A percentile compares a stretch with the other conserved stretches of the same genome.
Evolutionary conservation across 2,797 vertebrate species (phyloP).

Genomic region (Aldrovandia affinis): DNA sequence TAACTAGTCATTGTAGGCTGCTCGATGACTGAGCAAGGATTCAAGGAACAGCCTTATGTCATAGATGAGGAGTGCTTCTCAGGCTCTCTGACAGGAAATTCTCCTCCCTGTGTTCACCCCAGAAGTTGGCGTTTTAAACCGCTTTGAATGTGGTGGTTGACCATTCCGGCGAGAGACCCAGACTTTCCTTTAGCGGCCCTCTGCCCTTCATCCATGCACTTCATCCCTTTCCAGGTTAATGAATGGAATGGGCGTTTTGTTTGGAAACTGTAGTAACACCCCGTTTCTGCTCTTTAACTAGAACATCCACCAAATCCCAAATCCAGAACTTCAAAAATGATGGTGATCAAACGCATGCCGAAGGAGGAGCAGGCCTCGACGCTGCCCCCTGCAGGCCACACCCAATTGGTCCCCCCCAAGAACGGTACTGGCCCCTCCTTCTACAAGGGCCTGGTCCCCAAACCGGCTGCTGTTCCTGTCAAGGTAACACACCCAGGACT

Average conservation of each 20-base stretch:
- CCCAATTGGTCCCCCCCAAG: conserved; percentile 64
- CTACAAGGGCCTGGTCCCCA: conserved; percentile 72
- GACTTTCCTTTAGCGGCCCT: no score
- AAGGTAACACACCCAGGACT: conserved; percentile 66
- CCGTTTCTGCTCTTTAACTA: conserved; percentile 48
- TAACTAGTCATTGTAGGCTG: neutral
- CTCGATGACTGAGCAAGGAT: no score
- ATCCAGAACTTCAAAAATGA: conserved; percentile 75
- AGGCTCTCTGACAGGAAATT: no score
- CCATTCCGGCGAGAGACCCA: no score
- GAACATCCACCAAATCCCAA: conserved; percentile 78
- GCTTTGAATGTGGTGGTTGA: no score
- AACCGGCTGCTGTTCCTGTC: conserved; percentile 62
- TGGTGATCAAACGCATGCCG: conserved; percentile 77
- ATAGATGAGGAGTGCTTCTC: no score
- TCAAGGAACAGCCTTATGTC: no score
- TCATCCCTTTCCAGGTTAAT: neutral
- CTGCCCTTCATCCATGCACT: no score
- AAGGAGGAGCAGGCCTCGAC: conserved; percentile 73
- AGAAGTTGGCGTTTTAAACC: no score
- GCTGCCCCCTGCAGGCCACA: conserved; percentile 64
- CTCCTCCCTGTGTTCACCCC: no score
- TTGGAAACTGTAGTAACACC: neutral
- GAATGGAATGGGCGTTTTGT: neutral
- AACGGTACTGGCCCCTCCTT: conserved; percentile 67